phyloP scores from a whole-genome alignment of 2,113 vertebrate genomes.

The Trinectes maculatus region DNA sequence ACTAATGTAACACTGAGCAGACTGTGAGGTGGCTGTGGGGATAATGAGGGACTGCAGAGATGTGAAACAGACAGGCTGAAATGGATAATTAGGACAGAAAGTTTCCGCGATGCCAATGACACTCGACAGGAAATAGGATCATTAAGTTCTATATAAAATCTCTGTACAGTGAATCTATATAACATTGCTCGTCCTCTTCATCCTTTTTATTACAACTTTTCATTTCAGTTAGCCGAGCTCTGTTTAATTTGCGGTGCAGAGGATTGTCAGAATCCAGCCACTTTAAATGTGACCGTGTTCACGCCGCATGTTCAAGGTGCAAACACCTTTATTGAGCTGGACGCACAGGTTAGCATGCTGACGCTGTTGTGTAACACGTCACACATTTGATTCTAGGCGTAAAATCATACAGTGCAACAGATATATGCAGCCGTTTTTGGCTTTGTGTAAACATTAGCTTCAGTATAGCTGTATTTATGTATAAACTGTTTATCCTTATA shows the following conservation, averaged over 20 bases:
- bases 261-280: conserved; percentile 69
- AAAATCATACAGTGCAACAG: no score
- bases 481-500: conserved; percentile 43
- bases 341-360: no score
- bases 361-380: no score
- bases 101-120: conserved; percentile 79
- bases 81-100: conserved; percentile 87
- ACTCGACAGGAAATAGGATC: conserved; percentile 80
- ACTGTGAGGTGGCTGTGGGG: conserved; percentile 73
- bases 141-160: conserved; percentile 81
- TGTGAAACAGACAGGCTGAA: conserved; percentile 83
- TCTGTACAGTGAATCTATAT: conserved; percentile 54
- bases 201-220: conserved; percentile 74
- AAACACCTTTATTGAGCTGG: no score
- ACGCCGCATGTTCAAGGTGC: not conserved
- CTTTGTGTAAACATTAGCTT: no score
- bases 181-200: conserved; percentile 73
- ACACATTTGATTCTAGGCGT: no score
- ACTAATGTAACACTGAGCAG: conserved; percentile 80
- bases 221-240: conserved; percentile 68
- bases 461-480: not conserved
- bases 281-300: conserved; percentile 30
- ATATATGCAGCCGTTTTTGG: no score
- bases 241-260: conserved; percentile 72
- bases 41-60: conserved; percentile 81